Percentiles rank a stretch among this genome's conserved stretches.
Conservation (phyloP, 2,888 invertebrate species). For the Agonopterix alstromeriana region DNA sequence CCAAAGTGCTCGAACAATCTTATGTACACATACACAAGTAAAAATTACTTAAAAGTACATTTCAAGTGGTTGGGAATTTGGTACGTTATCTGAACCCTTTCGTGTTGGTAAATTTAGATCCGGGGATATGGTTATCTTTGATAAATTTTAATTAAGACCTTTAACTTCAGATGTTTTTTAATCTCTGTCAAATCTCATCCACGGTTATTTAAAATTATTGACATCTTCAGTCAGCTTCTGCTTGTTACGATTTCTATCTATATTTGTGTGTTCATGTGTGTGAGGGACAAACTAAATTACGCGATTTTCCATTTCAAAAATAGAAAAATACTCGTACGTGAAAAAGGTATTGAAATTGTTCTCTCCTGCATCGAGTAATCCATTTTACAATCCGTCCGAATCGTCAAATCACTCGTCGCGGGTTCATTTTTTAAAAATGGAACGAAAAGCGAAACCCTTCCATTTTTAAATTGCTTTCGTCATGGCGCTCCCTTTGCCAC, state of each 20-base stretch:
- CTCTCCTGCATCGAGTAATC: conserved; percentile 47
- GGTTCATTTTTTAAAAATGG: conserved; percentile 70
- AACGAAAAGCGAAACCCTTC: conserved; percentile 70
- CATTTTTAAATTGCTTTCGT: conserved; percentile 73
- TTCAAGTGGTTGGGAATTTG: conserved; percentile 60
- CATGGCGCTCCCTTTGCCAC: conserved; percentile 65
- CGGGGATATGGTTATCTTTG: background rate
- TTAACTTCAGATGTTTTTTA: too few species aligned
- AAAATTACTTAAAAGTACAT: conserved; percentile 65
- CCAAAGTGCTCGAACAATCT: conserved; percentile 46
- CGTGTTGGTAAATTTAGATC: conserved; percentile 33
- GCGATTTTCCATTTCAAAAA: too few species aligned
- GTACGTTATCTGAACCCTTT: conserved; percentile 49
- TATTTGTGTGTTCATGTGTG: too few species aligned
- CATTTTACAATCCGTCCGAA: conserved; percentile 61
- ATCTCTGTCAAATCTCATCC: too few species aligned
- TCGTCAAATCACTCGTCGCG: conserved; percentile 69
- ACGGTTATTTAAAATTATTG: too few species aligned
- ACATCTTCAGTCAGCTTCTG: too few species aligned
- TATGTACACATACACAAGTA: conserved; percentile 66
- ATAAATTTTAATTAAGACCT: too few species aligned
- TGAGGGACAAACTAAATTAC: too few species aligned
- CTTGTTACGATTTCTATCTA: too few species aligned
- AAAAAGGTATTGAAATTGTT: conserved; percentile 20
- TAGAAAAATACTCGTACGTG: too few species aligned